phyloP scores from a whole-genome alignment of 2,113 vertebrate species.

The Notarius lentiginosus region DNA sequence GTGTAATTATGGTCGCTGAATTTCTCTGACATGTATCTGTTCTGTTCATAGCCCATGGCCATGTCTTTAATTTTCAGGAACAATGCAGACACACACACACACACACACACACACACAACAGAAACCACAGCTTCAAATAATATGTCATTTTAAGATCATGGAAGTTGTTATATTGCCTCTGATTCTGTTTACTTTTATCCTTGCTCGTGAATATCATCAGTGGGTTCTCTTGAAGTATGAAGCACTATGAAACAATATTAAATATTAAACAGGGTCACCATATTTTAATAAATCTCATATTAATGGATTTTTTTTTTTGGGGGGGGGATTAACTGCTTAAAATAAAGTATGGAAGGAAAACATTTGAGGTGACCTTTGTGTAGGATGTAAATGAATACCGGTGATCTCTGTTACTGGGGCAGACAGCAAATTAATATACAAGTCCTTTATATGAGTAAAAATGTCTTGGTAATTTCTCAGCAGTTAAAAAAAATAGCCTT shows the following conservation, averaged over 20 bases:
- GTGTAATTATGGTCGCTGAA: constrained; percentile 5
- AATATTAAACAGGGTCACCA: neutral
- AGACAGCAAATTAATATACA: constrained; percentile 54
- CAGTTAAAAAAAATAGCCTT: neutral
- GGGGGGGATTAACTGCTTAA: neutral
- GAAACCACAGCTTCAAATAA: neutral
- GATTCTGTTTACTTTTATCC: neutral
- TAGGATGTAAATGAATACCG: neutral
- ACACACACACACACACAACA: too few species aligned
- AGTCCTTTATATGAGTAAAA: neutral
- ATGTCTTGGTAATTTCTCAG: neutral
- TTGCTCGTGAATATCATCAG: neutral
- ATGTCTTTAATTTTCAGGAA: neutral
- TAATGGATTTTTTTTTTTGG: neutral
- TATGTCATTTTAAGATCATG: neutral
- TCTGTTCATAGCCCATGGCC: neutral
- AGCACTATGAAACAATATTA: neutral
- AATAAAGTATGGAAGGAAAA: neutral
- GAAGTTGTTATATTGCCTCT: neutral
- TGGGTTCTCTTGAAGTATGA: neutral
- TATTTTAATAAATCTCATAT: neutral
- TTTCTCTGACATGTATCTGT: neutral
- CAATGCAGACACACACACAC: neutral
- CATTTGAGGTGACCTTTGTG: neutral
- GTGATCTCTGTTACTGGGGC: constrained; percentile 55